Base-by-base conservation (phyloP, 2,888 invertebrate species). In the Caenorhabditis panamensis region DNA sequence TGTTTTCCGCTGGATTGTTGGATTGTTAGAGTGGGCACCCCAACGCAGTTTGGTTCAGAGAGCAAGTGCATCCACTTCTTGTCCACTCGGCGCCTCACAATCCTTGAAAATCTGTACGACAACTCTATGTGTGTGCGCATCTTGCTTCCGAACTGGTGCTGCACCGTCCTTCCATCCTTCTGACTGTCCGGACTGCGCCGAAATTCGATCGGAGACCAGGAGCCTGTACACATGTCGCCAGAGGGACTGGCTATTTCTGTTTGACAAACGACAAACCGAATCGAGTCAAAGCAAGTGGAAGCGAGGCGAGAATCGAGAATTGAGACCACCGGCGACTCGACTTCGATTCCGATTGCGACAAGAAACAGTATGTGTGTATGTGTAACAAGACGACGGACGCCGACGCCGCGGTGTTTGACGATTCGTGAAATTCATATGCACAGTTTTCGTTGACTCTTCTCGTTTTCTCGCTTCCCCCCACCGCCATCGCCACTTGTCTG, bases 371-470 rank as follows among this genome's bases (percentile, higher is more conserved):
- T 59, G 24, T 59, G 61, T 72, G 62, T 61, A 26, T 58, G 72
- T 71, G 72, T 49, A 37, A 58, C 64, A 58, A 72, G 64, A 56
- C 73, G 66, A 73, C n/a, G n/a, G n/a, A n/a, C n/a, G 73, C 47
- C 47, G 44, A 47, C 59, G 68, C 61, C 53, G 71, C 41, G 31
- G 49, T 78, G 72, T 79, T 79, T 79, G 79, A 79, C 72, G 72
- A 79, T 72, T 79, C 79, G 79, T 73, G 79, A 79, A 73, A 72
- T 79, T 73, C 79, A 79, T 79, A 73, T 79, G 68, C 69, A 73
- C 73, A 73, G 73, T 73, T 66, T 73, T 73, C 73, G 73, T 73
- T 73, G 64, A 73, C 73, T 73, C 73, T 73, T 73, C 73, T 72
- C 64, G 71, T 41, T 72, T 49, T 66, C 59, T 59, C 68, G 18